phyloP scores from a whole-genome alignment of 2,113 vertebrate species.

The Sterna hirundo region DNA sequence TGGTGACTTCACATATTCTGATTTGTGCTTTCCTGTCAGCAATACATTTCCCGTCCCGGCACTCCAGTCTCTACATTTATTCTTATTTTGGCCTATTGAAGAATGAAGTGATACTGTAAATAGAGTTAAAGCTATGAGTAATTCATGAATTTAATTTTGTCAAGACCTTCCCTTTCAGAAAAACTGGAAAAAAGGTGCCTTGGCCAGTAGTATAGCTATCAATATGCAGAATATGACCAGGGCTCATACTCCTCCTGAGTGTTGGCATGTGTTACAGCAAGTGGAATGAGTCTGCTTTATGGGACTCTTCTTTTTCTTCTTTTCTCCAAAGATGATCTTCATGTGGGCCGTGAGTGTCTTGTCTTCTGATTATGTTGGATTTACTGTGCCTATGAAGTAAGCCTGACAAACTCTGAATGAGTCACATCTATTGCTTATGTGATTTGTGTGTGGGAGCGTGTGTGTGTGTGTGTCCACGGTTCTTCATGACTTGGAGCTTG shows the following conservation, averaged over 20 bases:
- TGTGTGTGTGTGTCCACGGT: background rate
- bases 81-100: background rate
- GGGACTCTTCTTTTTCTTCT: background rate
- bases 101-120: background rate
- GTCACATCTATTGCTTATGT: background rate
- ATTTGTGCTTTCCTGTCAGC: background rate
- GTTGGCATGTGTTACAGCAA: background rate
- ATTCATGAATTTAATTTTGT: background rate
- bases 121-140: background rate
- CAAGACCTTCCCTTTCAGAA: background rate
- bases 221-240: background rate
- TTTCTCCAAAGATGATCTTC: background rate
- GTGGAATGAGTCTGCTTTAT: background rate
- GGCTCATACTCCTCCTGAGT: background rate
- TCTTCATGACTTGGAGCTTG: background rate
- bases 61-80: background rate
- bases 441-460: rapidly evolving
- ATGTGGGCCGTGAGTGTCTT: background rate
- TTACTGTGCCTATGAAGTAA: background rate
- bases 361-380: background rate
- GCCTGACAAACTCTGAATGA: background rate
- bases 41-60: background rate
- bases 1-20: background rate
- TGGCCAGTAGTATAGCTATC: background rate
- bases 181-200: background rate